A percentile compares a stretch with the other conserved stretches of the same genome.
Conservation (phyloP, 2,113 vertebrate species). For the Micronycteris hirsuta region DNA sequence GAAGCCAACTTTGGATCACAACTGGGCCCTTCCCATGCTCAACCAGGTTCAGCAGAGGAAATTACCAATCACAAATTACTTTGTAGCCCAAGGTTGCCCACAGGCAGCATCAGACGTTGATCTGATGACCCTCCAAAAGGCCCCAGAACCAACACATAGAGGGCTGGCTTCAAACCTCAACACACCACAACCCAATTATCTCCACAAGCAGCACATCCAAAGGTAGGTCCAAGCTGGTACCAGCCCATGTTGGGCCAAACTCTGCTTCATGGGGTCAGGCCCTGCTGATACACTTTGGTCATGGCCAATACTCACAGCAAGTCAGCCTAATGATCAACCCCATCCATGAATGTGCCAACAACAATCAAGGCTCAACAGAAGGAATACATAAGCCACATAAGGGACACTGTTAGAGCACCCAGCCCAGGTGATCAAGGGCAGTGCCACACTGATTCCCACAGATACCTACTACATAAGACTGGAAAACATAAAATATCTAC, state of each 20-base stretch:
- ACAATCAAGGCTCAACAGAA: not conserved
- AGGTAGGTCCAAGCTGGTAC: not conserved
- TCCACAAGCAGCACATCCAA: not conserved
- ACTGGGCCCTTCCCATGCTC: not conserved
- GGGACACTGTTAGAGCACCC: not conserved
- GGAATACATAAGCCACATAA: not conserved
- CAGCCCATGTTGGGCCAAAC: not conserved
- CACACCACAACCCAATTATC: not conserved
- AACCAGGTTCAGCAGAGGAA: not conserved
- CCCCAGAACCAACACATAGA: not conserved
- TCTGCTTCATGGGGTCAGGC: not conserved
- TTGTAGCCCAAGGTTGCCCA: not conserved
- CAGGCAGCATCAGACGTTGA: not conserved
- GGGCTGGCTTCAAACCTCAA: not conserved
- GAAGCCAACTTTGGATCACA: not conserved
- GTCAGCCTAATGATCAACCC: not conserved
- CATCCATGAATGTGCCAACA: not conserved
- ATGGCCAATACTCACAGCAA: not conserved
- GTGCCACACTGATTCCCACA: not conserved
- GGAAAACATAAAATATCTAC: not conserved
- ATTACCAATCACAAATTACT: not conserved
- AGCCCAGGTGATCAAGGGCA: not conserved
- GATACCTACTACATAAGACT: not conserved
- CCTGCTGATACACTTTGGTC: not conserved
- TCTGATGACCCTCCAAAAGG: not conserved